Base-by-base conservation (phyloP, 2,797 vertebrate genomes). In the Stomatorhinus walkeri region DNA sequence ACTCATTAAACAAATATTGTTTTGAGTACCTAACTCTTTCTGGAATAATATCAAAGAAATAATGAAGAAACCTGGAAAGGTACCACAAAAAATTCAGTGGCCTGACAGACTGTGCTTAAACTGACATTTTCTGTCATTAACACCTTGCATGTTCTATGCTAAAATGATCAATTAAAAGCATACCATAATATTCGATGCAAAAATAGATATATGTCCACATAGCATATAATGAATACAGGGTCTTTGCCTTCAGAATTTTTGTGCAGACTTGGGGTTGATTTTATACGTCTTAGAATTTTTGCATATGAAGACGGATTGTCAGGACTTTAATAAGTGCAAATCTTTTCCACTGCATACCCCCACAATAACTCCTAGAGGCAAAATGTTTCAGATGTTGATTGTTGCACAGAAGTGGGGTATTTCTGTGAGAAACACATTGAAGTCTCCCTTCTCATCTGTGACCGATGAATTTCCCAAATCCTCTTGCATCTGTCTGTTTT, bases 401-500 rank as follows among this genome's bases (percentile, higher is more conserved):
- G 46, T 14, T 49, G 22, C 83, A 85, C n/a, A 14, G 43, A 49
- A 51, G 83, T 12, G 22, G 83, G 43, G 83, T 48, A 48, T 49
- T 85, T 85, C 48, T 51, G 36, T 79, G 32, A 79, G 14, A 43
- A 79, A 79, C 72, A 43, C 72, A 79, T 19, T 79, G 36, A 79
- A 79, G 72, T 43, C 32, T 49, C 49, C 83, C 46, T 28, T 28
- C 48, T 22, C 83, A 22, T 85, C 49, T 85, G 83, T 85, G 83
- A 85, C 48, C n/a, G 22, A 85, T 24, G 22, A 24, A 85, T 85
- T 85, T 85, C 43, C 83, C 83, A 85, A 85, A 85, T 85, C 83
- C 83, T 52, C 32, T 28, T 52, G 48, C 43, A 24, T 85, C 83
- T 85, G 48, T 85, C 83, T 85, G 49, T 85, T 49, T 85, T 51